Evolutionary conservation across 2,888 invertebrate species (phyloP).

Genomic region (Drosophila hawaiiensis): DNA sequence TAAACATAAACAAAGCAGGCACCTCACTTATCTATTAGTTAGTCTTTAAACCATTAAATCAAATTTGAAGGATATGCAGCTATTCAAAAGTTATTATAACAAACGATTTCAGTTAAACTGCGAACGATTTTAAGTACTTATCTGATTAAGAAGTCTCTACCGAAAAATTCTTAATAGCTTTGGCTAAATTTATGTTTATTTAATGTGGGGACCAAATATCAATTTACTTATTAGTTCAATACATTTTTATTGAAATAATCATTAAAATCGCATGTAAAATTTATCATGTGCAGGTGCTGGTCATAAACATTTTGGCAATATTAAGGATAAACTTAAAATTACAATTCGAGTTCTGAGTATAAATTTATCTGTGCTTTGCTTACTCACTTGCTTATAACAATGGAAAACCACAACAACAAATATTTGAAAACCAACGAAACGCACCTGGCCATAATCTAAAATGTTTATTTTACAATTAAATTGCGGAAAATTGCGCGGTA

Average conservation of each 20-base stretch:
- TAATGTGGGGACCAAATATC: background rate
- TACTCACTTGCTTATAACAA: background rate
- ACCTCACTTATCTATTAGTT: slow-evolving; percentile 1
- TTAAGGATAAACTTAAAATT: slow-evolving; percentile 7
- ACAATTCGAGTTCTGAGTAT: background rate
- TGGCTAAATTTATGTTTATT: background rate
- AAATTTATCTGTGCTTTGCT: slow-evolving; percentile 1
- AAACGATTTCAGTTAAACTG: background rate
- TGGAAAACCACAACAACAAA: slow-evolving; percentile 9
- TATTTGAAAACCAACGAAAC: slow-evolving; percentile 21
- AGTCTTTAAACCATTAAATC: slow-evolving; percentile 14
- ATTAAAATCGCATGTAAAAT: background rate
- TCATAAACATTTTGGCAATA: background rate
- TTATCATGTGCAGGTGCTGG: background rate
- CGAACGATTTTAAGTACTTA: background rate
- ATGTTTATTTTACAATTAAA: slow-evolving; percentile 71
- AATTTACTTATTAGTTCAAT: background rate
- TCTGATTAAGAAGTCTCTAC: background rate
- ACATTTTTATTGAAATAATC: background rate
- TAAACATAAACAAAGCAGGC: slow-evolving; percentile 8
- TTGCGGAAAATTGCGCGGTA: slow-evolving; percentile 55
- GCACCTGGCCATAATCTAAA: slow-evolving; percentile 50
- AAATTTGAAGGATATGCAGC: slow-evolving; percentile 5
- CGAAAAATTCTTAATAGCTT: background rate
- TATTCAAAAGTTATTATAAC: slow-evolving; percentile 25